Evolutionary conservation across 2,888 invertebrate species (phyloP), one percentile per base, ranked within the genome.

Genomic region (Pycnomerus fuliginosus): DNA sequence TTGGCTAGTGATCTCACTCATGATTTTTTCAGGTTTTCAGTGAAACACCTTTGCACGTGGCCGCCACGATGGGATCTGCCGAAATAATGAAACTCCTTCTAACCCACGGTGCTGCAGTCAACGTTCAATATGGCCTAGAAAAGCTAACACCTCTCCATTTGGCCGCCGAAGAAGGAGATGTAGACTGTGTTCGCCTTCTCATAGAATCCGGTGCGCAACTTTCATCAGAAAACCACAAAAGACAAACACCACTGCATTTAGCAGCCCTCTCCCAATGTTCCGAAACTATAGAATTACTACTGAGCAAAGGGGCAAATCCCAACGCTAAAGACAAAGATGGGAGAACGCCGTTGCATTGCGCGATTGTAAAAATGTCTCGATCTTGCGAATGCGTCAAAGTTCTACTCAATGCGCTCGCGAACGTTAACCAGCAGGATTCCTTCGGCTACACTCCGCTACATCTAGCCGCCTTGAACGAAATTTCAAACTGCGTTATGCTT

Each of bases 381-480:
- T 80, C 82, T 0, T 80, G 83, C 46, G 88, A 88, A 52, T 85
- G 85, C 40, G 85, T 87, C 3, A 74, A 80, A 44, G 65, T 83
- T 0, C 68, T 89, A 2, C 68, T 87, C 10, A 77, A 76, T 12
- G 80, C 79, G 1, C 85, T 85, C 1, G 85, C 85, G 0, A 77
- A 82, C 61, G 84, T 89, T 1, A 90, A 91, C 67, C 80, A 80
- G 53, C 77, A 87, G 0, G 90, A 90, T 61, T 79, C 81, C 53
- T 89, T 85, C 60, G 90, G 90, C n/a, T 90, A 90, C 62, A 89
- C 90, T 0, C 85, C 90, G 0, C 69, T 90, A 17, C 90, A 91
- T 64, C 80, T 90, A 28, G 90, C 91, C 1, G 90, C 90, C 0
- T 73, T 90, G 16, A 88, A 90, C 64, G 90, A 90, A 68, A 87